Conservation (phyloP, 2,113 vertebrate species). For the Phalacrocorax pelagicus region DNA sequence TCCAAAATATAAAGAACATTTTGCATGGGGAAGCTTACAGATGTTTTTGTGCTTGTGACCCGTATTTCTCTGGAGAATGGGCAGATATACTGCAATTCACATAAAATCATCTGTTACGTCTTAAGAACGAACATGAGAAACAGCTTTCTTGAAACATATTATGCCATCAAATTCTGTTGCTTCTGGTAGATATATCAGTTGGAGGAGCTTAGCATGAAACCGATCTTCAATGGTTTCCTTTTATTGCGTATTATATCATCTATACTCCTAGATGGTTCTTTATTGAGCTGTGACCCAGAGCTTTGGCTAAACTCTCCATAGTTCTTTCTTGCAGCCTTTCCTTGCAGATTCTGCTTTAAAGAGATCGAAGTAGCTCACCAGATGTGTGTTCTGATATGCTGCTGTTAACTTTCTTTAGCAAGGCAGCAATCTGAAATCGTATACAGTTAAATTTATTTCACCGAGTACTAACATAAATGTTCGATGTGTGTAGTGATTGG, state of each 20-base stretch:
- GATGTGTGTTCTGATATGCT: neutral
- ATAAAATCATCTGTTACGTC: neutral
- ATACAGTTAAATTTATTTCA: neutral
- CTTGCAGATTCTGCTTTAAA: conserved; percentile 3
- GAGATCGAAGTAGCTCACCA: neutral
- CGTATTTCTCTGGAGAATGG: neutral
- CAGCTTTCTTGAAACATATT: neutral
- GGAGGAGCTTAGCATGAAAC: neutral
- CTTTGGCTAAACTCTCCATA: neutral
- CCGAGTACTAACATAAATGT: neutral
- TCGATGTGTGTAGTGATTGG: neutral
- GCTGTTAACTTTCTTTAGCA: neutral
- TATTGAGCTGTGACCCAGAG: neutral
- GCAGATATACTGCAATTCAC: neutral
- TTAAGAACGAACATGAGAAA: neutral
- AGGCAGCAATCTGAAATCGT: neutral
- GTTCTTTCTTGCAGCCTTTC: neutral
- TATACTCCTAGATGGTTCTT: neutral
- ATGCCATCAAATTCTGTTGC: neutral
- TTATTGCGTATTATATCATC: conserved; percentile 8
- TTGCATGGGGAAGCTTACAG: neutral
- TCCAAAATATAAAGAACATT: neutral
- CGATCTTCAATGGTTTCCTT: conserved; percentile 31
- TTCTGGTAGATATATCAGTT: neutral
- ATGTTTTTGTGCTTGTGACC: neutral